Evolutionary conservation across 2,797 vertebrate species (phyloP), one percentile per base, ranked within the genome.

Genomic region (Cirrhinus mrigala): DNA sequence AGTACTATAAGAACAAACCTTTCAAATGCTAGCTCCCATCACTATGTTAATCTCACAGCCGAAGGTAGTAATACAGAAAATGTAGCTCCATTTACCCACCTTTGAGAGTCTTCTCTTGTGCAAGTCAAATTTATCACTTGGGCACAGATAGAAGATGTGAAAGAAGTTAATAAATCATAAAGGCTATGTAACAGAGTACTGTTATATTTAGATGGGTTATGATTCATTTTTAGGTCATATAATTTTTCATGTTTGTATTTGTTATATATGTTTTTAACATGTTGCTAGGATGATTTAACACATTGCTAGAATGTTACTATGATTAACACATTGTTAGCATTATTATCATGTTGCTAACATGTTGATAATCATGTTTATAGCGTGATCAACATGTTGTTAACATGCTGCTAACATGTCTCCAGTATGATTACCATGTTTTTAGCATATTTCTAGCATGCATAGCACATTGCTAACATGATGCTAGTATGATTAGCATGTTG

Each of bases 11-110:
- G 94, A 91, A 92, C 89, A 91, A 84, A 87, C 73, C 56, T 37
- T 87, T 90, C 84, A 89, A 89, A 92, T 93, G 92, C 88, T 14
- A 64, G 62, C 27, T 9, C 27, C 92, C 86, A 91, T 87, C 56
- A 50, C 84, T 50, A 68, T 68, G 40, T 66, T 94, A 93, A 94
- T 94, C 91, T 90, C 90, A 88, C 88, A 92, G 88, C 91, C 92
- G 90, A 90, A 86, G 83, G 86, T 84, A 94, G 92, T 94, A 94
- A 95, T 94, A 91, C 93, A 91, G 91, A 94, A 95, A 94, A 94
- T 93, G 90, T 90, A 92, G 91, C 92, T 93, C 3, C 92, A 93
- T 90, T 87, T 90, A 92, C 90, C 88, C 90, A 37, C 15, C 33
- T 92, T 91, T 90, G 91, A 91, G 89, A 92, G 82, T 86, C 90